Evolutionary conservation across 2,888 invertebrate species (phyloP).

Genomic region (Podotricha telesiphe): DNA sequence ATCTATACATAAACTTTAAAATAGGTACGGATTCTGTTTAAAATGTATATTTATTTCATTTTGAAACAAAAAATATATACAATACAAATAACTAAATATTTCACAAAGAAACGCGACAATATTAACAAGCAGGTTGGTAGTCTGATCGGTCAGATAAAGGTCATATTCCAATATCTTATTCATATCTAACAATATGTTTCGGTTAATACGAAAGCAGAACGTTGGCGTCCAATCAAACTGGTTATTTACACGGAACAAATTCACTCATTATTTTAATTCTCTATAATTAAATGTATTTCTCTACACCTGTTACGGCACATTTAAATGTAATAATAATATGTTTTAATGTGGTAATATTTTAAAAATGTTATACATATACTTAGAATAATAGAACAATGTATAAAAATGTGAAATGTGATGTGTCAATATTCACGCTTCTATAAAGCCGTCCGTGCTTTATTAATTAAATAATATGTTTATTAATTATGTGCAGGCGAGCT

Average conservation of each 20-base stretch:
- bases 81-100: too few relatives aligned
- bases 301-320: background rate
- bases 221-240: background rate
- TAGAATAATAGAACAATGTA: too few relatives aligned
- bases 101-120: slow-evolving; percentile 33
- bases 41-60: background rate
- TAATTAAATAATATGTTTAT: too few relatives aligned
- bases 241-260: background rate
- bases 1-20: too few relatives aligned
- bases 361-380: too few relatives aligned
- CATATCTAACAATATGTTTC: slow-evolving; percentile 4
- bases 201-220: background rate
- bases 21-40: too few relatives aligned
- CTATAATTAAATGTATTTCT: background rate
- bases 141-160: slow-evolving; percentile 30
- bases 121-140: slow-evolving; percentile 28
- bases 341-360: too few relatives aligned
- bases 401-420: too few relatives aligned
- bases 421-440: too few relatives aligned
- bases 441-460: too few relatives aligned
- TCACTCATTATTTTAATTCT: background rate
- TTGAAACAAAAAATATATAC: too few relatives aligned
- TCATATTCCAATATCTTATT: background rate
- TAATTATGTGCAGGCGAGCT: too few relatives aligned
- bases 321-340: background rate